These are phyloP conservation scores for Gonioctena quinquepunctata DNA, from an alignment of 1,140 invertebrate genomes.

Conservation along the genomic window DNA sequence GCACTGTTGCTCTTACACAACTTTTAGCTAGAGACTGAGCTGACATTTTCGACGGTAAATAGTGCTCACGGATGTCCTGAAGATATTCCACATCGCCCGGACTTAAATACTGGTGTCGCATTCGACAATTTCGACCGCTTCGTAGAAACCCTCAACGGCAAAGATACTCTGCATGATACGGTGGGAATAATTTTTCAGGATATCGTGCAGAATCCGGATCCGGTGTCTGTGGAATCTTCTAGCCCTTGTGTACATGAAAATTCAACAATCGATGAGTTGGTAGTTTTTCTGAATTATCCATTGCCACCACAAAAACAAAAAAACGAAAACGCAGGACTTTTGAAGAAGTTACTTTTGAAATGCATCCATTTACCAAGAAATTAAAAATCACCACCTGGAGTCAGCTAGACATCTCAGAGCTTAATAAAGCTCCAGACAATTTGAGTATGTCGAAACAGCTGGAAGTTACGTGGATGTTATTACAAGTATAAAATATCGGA, in stretches of 20 bases:
- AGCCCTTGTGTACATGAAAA: conserved; percentile 8
- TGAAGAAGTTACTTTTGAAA: conserved; percentile 26
- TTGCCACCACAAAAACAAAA: conserved; percentile 8
- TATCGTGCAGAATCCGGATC: conserved; percentile 4
- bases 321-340: conserved; percentile 20
- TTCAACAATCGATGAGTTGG: not conserved
- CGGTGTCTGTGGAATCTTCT: conserved; percentile 10
- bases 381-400: conserved; percentile 25
- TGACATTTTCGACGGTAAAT: conserved; percentile 19
- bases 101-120: conserved; percentile 48
- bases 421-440: conserved; percentile 29
- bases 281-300: conserved; percentile 4
- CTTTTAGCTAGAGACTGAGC: conserved; percentile 19
- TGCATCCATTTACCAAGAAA: conserved; percentile 25
- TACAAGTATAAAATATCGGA: conserved; percentile 19
- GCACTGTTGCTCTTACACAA: conserved; percentile 17
- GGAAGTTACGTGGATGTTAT: conserved; percentile 24
- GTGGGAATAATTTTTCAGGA: conserved; percentile 55
- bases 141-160: conserved; percentile 54
- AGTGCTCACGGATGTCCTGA: conserved; percentile 6
- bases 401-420: conserved; percentile 16
- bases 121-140: conserved; percentile 58
- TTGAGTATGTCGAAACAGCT: conserved; percentile 23
- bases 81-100: conserved; percentile 9
- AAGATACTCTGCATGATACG: conserved; percentile 58